Conservation (phyloP, 1,140 invertebrate genomes). For the Drosophila pseudoobscura region DNA sequence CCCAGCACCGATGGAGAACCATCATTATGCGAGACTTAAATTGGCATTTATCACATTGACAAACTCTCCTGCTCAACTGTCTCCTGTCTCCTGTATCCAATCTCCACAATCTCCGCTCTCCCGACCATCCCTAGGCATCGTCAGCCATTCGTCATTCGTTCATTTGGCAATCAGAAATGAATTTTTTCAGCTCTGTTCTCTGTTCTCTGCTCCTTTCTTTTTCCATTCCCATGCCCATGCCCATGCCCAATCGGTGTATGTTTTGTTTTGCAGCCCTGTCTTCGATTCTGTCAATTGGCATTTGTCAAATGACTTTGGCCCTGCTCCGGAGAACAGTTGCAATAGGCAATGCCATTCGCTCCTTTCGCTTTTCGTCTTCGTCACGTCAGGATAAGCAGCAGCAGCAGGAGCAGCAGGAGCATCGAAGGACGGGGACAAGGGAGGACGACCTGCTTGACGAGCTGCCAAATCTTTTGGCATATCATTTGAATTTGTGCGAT, state of each 20-base stretch:
- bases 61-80: slow-evolving; percentile 22
- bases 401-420: background rate
- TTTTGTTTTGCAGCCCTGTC: slow-evolving; percentile 33
- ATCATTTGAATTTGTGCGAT: slow-evolving; percentile 70
- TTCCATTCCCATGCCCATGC: background rate
- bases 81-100: background rate
- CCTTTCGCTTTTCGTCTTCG: slow-evolving; percentile 16
- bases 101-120: background rate
- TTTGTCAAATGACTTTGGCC: slow-evolving; percentile 65
- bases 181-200: slow-evolving; percentile 21
- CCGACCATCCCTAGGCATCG: too few species aligned
- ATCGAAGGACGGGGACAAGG: background rate
- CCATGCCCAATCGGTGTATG: slow-evolving; percentile 1
- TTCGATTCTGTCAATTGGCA: slow-evolving; percentile 62
- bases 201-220: background rate
- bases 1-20: too few species aligned
- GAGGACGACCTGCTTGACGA: slow-evolving; percentile 26
- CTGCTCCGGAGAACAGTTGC: slow-evolving; percentile 33
- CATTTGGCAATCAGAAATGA: slow-evolving; percentile 54
- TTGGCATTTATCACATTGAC: slow-evolving; percentile 77
- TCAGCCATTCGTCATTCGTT: slow-evolving; percentile 52
- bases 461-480: slow-evolving; percentile 56
- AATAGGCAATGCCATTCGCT: slow-evolving; percentile 26
- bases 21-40: slow-evolving; percentile 72
- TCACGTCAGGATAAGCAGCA: slow-evolving; percentile 39